Conservation (phyloP, 2,797 vertebrate genomes). For the Diplodus sargus region DNA sequence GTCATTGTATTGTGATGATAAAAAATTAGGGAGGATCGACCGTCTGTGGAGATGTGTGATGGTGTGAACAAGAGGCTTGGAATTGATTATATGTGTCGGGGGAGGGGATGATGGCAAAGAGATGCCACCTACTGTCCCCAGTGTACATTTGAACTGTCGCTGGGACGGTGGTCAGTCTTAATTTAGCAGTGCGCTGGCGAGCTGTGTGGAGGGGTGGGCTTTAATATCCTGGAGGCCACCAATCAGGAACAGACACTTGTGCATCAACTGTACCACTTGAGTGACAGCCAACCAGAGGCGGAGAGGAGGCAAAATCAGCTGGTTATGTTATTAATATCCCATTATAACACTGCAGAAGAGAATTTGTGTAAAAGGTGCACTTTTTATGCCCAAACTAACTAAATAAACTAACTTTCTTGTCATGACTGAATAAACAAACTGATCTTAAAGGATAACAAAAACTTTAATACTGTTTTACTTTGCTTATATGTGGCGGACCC, state of each 20-base stretch:
- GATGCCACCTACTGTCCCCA: slow-evolving; percentile 48
- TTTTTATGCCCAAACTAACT: no score
- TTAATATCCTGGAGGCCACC: slow-evolving; percentile 36
- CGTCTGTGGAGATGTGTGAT: slow-evolving; percentile 23
- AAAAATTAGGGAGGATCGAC: neutral
- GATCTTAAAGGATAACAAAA: no score
- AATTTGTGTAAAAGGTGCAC: no score
- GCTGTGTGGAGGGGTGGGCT: neutral
- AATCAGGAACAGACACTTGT: slow-evolving; percentile 70
- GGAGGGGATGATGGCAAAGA: slow-evolving; percentile 19
- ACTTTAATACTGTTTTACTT: no score
- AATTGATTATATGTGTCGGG: slow-evolving; percentile 20
- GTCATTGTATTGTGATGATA: neutral
- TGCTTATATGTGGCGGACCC: no score
- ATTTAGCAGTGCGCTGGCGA: slow-evolving; percentile 68
- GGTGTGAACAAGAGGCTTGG: slow-evolving; percentile 39
- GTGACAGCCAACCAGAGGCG: slow-evolving; percentile 25
- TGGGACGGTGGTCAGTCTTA: slow-evolving; percentile 54
- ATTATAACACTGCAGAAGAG: neutral
- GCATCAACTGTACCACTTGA: slow-evolving; percentile 35
- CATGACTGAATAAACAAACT: no score
- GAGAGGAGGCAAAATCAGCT: slow-evolving; percentile 11
- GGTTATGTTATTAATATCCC: slow-evolving; percentile 9
- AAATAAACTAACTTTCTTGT: no score
- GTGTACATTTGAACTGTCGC: slow-evolving; percentile 45